These are phyloP conservation scores for Leptocoma aspasia DNA, from an alignment of 2,113 vertebrate genomes.

Conservation along the genomic window DNA sequence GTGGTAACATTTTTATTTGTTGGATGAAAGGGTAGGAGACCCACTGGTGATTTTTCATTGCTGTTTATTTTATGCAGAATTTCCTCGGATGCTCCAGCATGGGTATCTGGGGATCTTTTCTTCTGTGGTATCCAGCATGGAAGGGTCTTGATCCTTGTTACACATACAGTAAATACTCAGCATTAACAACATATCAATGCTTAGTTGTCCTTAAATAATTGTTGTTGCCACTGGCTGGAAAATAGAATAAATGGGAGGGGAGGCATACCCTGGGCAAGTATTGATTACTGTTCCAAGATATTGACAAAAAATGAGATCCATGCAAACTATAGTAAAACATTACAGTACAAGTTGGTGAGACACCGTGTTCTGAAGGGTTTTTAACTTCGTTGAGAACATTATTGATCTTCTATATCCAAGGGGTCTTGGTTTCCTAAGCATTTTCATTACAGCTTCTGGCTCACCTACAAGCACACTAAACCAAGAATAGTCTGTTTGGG, in stretches of 20 bases:
- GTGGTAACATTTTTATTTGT: background rate
- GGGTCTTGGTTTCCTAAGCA: background rate
- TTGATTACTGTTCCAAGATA: constrained; percentile 11
- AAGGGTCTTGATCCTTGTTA: background rate
- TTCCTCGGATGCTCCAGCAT: background rate
- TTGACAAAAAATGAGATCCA: background rate
- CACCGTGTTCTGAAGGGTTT: background rate
- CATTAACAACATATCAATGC: background rate
- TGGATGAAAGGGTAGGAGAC: background rate
- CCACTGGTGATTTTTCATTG: background rate
- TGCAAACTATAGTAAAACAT: background rate
- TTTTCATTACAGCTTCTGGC: constrained; percentile 17
- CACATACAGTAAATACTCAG: background rate
- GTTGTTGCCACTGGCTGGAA: background rate
- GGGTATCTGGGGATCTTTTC: background rate
- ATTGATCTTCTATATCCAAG: constrained; percentile 24
- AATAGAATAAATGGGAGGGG: background rate
- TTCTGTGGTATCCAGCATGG: background rate
- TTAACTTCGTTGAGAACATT: background rate
- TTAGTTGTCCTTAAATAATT: background rate
- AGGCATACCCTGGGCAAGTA: background rate
- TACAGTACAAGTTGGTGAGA: background rate
- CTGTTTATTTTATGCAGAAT: background rate
- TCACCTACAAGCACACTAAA: background rate
- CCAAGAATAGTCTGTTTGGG: background rate